These are phyloP conservation scores for Saguinus midas DNA, from an alignment of 2,113 vertebrate genomes.

Conservation along the genomic window DNA sequence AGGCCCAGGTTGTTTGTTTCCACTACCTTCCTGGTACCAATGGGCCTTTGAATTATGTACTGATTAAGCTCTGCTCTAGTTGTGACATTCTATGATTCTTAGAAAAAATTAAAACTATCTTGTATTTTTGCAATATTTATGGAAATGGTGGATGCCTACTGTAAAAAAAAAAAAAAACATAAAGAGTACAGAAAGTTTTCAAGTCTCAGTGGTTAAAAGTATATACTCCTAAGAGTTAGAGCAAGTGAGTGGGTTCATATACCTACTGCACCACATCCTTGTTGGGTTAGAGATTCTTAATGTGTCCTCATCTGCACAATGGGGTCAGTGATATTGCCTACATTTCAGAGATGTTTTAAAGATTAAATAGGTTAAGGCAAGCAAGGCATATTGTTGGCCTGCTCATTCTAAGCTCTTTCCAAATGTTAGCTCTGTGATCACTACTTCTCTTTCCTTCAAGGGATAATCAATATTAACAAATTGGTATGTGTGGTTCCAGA, in stretches of 20 bases:
- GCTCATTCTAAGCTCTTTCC: not conserved
- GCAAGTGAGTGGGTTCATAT: accelerated
- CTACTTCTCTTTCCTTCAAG: not conserved
- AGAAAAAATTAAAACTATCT: not conserved
- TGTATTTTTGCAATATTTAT: not conserved
- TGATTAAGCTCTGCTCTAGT: not conserved
- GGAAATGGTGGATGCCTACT: not conserved
- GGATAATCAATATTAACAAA: accelerated
- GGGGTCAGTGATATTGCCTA: accelerated
- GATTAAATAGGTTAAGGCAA: no score
- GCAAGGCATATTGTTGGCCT: accelerated
- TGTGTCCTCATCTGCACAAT: accelerated
- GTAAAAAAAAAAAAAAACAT: not conserved
- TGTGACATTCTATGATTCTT: not conserved
- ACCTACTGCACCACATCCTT: accelerated
- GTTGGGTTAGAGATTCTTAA: accelerated
- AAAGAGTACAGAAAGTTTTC: not conserved
- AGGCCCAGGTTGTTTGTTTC: accelerated
- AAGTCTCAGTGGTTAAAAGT: not conserved
- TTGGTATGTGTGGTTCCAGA: not conserved
- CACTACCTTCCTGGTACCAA: not conserved
- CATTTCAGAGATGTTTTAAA: accelerated
- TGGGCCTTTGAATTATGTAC: not conserved
- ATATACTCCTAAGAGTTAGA: not conserved
- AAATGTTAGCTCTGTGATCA: accelerated